Evolutionary conservation across 2,113 vertebrate genomes (phyloP), one percentile per base, ranked within the genome.

Genomic region (Falco punctatus): DNA sequence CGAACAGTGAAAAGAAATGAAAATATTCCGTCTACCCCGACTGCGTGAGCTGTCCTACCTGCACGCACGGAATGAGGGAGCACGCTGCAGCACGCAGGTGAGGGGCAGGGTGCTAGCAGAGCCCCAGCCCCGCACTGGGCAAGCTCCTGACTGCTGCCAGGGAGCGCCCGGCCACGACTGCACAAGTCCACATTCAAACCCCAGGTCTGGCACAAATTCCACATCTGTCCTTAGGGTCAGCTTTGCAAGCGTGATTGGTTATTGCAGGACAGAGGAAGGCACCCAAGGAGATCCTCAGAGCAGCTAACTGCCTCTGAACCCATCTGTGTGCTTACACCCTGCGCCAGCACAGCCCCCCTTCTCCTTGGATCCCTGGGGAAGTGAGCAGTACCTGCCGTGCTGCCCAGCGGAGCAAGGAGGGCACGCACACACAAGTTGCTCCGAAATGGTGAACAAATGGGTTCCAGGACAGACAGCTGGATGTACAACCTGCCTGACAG

Each of bases 61-160:
- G 30, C 2, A 15, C 3, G 9, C 57, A 5, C 1, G 16, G 19
- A 26, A 22, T 6, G 1, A 13, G 24, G 52, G 22, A 16, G 40
- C 22, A 38, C 38, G 38, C 38, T 38, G 38, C 52, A 26, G 52
- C 71, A 11, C 30, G 27, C 71, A 4, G 73, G 18, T 6, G 44
- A 42, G 55, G 26, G 40, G 46, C 54, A 40, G 28, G 55, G 33
- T 13, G n/a, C n/a, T 23, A 12, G 15, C 21, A 11, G 30, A 28
- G 30, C 35, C 54, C 46, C 7, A 11, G 17, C 35, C 48, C 4
- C 1, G 48, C 33, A 8, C 48, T 2, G 3, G 19, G 16, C 2
- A 0, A n/a, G 16, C 3, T 2, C 58, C 26, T 5, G 6, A 23
- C 28, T 3, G 42, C 65, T 21, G 10, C 20, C 27, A 6, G 2